These are phyloP conservation scores for Xiphydria camelus DNA, from an alignment of 2,888 invertebrate genomes.

Conservation along the genomic window DNA sequence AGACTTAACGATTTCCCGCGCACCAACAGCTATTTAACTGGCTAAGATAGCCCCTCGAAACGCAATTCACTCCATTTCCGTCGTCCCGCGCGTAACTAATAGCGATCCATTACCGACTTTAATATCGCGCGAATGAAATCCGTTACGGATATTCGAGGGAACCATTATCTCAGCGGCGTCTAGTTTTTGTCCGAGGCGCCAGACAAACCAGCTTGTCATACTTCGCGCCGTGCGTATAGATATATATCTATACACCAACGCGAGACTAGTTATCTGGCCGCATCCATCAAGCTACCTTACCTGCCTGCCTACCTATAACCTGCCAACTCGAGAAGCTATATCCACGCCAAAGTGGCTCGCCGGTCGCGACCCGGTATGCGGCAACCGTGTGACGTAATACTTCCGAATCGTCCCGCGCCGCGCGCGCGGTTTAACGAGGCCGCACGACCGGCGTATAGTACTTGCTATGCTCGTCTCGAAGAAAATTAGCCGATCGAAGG, in stretches of 20 bases:
- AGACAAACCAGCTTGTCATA: neutral
- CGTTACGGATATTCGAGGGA: conserved; percentile 21
- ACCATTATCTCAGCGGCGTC: neutral
- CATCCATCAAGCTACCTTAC: too few relatives aligned
- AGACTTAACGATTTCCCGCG: neutral
- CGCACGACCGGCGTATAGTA: conserved; percentile 23
- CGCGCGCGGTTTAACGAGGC: too few relatives aligned
- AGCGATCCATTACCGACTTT: conserved; percentile 30
- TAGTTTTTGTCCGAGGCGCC: neutral
- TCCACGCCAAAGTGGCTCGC: too few relatives aligned
- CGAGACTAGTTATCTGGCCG: too few relatives aligned
- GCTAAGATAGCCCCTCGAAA: neutral
- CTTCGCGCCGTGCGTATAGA: neutral
- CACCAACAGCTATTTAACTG: too few relatives aligned
- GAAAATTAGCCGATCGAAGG: conserved; percentile 31
- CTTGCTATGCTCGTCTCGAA: conserved; percentile 37
- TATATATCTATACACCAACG: too few relatives aligned
- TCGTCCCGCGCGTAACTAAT: conserved; percentile 26
- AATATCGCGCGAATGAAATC: conserved; percentile 33
- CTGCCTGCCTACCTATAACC: too few relatives aligned
- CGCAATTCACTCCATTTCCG: neutral
- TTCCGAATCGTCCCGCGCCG: conserved; percentile 16
- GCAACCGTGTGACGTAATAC: conserved; percentile 31
- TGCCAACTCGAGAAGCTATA: too few relatives aligned
- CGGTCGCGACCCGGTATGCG: too few relatives aligned